These are phyloP conservation scores for Spea bombifrons DNA, from an alignment of 2,113 vertebrate genomes.

Conservation along the genomic window DNA sequence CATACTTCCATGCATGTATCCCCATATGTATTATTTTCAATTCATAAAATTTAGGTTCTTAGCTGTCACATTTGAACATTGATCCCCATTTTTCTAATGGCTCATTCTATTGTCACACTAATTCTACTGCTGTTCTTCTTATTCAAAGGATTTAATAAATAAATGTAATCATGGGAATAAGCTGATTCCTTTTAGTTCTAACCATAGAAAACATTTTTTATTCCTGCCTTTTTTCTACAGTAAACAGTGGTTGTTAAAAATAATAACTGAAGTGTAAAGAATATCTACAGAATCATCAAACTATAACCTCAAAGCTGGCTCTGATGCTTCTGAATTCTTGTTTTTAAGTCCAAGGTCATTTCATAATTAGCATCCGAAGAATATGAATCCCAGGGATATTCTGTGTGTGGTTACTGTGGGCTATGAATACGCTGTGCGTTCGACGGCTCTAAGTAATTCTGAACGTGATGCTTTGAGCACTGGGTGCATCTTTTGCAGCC, in stretches of 20 bases:
- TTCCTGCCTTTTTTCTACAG: too few species aligned
- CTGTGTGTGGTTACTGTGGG: constrained; percentile 47
- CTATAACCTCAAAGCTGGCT: constrained; percentile 27
- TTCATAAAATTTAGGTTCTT: too few species aligned
- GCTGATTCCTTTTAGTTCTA: too few species aligned
- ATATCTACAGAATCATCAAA: background rate
- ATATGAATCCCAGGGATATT: constrained; percentile 6
- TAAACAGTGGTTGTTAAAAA: too few species aligned
- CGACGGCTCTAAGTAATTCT: constrained; percentile 1
- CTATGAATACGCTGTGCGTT: constrained; percentile 35
- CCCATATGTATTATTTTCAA: too few species aligned
- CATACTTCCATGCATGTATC: too few species aligned
- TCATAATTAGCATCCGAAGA: constrained; percentile 35
- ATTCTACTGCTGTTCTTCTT: background rate
- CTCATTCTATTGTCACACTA: constrained; percentile 14
- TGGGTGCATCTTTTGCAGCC: background rate
- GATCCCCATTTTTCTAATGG: background rate
- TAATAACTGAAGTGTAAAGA: too few species aligned
- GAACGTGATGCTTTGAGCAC: background rate
- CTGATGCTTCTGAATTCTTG: constrained; percentile 45
- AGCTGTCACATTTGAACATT: constrained; percentile 13
- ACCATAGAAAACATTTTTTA: too few species aligned
- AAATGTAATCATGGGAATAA: background rate
- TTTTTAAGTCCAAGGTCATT: constrained; percentile 45
- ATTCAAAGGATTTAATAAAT: background rate